Evolutionary conservation across 2,113 vertebrate species (phyloP), one percentile per base, ranked within the genome.

Genomic region (Triplophysa rosa): DNA sequence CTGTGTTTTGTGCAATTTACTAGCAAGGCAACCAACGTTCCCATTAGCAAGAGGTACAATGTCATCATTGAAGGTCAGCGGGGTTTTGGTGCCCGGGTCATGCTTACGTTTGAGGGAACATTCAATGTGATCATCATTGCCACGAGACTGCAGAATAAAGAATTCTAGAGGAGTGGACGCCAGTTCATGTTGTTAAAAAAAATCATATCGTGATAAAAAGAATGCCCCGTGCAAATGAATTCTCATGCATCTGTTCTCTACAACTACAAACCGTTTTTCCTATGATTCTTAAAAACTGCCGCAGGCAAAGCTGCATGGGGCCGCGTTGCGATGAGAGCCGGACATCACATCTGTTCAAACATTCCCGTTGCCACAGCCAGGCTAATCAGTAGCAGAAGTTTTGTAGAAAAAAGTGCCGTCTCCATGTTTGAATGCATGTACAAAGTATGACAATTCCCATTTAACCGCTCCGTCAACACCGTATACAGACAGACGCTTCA

Each of bases 401-500:
- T 77, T 63, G 77, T 81, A 86, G 29, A 77, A 90, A 89, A 45
- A 75, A 75, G 61, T 83, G 83, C 85, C 65, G 68, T 84, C 80
- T 81, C 81, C 68, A 83, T 86, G 84, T 87, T 86, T 87, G 83
- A 90, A 84, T 88, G 86, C 87, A 88, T 87, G 82, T 92, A 93
- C 83, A 92, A 92, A 93, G 19, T 37, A 47, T n/a, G 8, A 69
- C 29, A 80, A 82, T 87, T 86, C 84, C 72, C 87, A 85, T 49
- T 21, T 88, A 73, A 79, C 82, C 82, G 83, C 86, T 82, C 83
- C 83, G 89, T 90, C 84, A 89, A 93, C 90, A 90, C 87, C 87
- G 83, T 90, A 84, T 92, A 89, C 90, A 91, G 86, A 86, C 90
- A 89, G 86, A 87, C 86, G 84, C 85, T 88, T 89, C 87, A 87